Base-by-base conservation (phyloP, 2,888 invertebrate species). In the Tiphia femorata region DNA sequence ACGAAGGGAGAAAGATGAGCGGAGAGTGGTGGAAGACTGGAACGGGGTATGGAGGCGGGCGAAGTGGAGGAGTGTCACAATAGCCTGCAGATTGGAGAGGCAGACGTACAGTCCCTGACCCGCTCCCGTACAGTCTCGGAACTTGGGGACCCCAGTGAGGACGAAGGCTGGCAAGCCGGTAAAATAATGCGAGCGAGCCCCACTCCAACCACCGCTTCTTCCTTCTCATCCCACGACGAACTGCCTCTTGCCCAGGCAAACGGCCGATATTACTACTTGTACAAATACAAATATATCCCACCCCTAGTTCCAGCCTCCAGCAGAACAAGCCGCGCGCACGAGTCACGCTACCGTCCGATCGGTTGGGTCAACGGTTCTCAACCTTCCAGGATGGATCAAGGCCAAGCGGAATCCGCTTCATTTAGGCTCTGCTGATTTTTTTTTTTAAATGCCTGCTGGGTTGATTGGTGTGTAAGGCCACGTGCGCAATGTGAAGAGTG, bases 31-130 rank as follows among this genome's bases (percentile, higher is more conserved):
- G 20, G 12, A 29, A 27, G 53, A 42, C 46, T 33, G 17, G 46
- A 37, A 48, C 21, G 53, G 47, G 19, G 23, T 20, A 50, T 27
- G 47, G 33, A 33, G 12, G 29, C 3, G 10, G 2, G 55, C 54
- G 65, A 66, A 71, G 70, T 59, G 67, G 64, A 67, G 68, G 67
- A 72, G 72, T 71, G 70, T 76, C 67, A 73, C 73, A 78, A 78
- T 78, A 73, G 78, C 70, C 70, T 72, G 77, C 75, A 80, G 80
- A 81, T 81, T 81, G 78, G 72, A 79, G 75, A 77, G 73, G 76
- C 78, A 79, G 77, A 79, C 79, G 73, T 78, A 76, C 78, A 78
- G 78, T 79, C 77, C 62, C 67, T 50, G 61, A 61, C 59, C 62
- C 58, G 57, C 43, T 40, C 49, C 16, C 20, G 8, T 27, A n/a